Evolutionary conservation across 1,140 invertebrate species (phyloP).

Genomic region (Drosophila gunungcola): DNA sequence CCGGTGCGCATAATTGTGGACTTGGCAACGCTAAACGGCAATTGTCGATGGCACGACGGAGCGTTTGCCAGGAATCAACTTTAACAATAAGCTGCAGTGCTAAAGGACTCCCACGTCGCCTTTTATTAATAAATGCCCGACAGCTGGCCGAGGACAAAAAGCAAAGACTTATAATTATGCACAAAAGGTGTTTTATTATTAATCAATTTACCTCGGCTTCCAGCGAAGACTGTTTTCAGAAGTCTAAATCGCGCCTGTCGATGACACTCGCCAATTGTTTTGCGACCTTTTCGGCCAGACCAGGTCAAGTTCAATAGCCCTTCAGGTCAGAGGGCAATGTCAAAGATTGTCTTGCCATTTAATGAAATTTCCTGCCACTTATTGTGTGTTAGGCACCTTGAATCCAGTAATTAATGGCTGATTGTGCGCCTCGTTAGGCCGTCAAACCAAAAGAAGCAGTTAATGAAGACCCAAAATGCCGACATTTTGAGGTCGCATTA

Average conservation of each 20-base stretch:
- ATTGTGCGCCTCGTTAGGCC: conserved; percentile 60
- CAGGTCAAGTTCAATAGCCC: conserved; percentile 29
- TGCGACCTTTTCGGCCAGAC: background rate
- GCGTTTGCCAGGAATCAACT: conserved; percentile 52
- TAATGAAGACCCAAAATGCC: conserved; percentile 29
- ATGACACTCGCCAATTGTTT: conserved; percentile 52
- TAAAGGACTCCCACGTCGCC: conserved; percentile 19
- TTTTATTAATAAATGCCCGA: conserved; percentile 49
- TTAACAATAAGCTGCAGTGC: conserved; percentile 54
- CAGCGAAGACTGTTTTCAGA: background rate
- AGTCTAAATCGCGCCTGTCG: conserved; percentile 39
- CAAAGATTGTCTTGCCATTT: conserved; percentile 21
- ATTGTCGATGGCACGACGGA: conserved; percentile 51
- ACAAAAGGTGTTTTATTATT: conserved; percentile 78
- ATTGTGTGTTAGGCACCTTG: conserved; percentile 50
- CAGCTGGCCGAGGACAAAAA: conserved; percentile 14
- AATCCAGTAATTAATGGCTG: conserved; percentile 62
- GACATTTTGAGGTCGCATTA: conserved; percentile 14
- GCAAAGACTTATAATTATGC: conserved; percentile 51
- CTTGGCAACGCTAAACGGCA: conserved; percentile 72
- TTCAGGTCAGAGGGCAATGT: conserved; percentile 36
- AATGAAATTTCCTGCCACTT: conserved; percentile 35
- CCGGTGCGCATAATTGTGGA: conserved; percentile 75
- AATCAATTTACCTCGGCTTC: conserved; percentile 41
- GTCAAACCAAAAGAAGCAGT: conserved; percentile 11